Conservation (phyloP, 2,113 vertebrate genomes). For the Megaceryle torquata region DNA sequence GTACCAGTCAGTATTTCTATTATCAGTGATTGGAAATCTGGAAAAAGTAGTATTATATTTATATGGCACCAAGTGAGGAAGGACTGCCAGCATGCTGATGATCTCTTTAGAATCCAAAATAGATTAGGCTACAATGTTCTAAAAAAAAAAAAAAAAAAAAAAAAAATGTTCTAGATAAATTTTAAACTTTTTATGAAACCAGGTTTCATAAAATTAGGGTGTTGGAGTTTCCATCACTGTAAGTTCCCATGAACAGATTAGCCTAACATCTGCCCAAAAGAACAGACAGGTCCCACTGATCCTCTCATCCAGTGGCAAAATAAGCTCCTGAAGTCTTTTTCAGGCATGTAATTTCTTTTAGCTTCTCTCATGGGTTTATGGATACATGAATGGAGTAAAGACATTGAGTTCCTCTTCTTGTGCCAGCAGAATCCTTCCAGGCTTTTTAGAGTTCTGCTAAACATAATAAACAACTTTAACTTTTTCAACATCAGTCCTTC, state of each 20-base stretch:
- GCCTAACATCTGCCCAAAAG: background rate
- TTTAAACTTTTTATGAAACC: background rate
- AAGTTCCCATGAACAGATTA: background rate
- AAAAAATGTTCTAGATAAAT: background rate
- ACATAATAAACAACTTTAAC: slow-evolving; percentile 27
- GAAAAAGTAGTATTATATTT: background rate
- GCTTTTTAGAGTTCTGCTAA: background rate
- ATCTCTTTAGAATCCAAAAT: background rate
- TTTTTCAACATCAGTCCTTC: slow-evolving; percentile 46
- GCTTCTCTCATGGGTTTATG: background rate
- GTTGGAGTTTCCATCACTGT: background rate
- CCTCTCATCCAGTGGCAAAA: background rate
- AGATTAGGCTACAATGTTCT: background rate
- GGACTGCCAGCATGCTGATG: background rate
- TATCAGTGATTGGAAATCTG: background rate
- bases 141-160: background rate
- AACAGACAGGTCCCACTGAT: background rate
- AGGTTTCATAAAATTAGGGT: background rate
- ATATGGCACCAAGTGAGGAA: background rate
- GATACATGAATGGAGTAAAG: background rate
- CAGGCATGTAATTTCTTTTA: background rate
- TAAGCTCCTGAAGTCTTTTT: background rate
- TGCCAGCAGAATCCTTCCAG: background rate
- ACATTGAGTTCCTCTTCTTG: background rate
- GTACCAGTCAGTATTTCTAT: background rate